Evolutionary conservation across 2,888 invertebrate genomes (phyloP).

Genomic region (Parnassius apollo): DNA sequence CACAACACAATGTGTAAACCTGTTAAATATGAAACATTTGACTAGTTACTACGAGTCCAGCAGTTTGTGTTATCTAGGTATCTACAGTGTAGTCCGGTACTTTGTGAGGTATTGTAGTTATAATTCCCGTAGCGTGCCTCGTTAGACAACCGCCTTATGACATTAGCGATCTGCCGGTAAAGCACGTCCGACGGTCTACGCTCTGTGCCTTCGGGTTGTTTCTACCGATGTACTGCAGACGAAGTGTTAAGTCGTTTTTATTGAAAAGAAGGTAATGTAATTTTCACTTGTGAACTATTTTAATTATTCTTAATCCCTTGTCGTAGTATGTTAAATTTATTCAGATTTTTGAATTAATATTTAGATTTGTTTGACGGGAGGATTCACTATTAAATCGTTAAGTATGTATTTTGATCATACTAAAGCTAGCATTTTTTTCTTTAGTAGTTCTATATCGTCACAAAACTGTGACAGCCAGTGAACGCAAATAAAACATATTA

Average conservation of each 20-base stretch:
- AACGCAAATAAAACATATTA: too few species aligned
- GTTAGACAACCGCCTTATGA: conserved; percentile 65
- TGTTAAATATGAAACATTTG: not conserved
- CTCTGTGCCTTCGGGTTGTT: conserved; percentile 6
- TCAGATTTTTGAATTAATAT: too few species aligned
- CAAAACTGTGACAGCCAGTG: too few species aligned
- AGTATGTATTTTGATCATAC: too few species aligned
- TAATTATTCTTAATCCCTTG: not conserved
- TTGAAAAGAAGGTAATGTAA: conserved; percentile 9
- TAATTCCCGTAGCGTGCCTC: conserved; percentile 51
- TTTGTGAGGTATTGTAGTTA: conserved; percentile 24
- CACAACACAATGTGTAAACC: not conserved
- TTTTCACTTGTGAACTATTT: conserved; percentile 5
- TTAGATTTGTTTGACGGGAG: too few species aligned
- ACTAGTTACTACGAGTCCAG: not conserved
- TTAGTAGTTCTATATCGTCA: too few species aligned
- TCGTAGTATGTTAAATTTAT: too few species aligned
- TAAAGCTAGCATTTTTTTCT: too few species aligned
- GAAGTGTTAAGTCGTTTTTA: conserved; percentile 14
- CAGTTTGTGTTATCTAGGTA: not conserved
- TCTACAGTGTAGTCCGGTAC: conserved; percentile 27
- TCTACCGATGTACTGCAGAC: conserved; percentile 2
- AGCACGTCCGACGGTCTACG: conserved; percentile 30
- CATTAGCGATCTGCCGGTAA: conserved; percentile 55
- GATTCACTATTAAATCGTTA: too few species aligned